These are phyloP conservation scores for Eupristina koningsbergeri DNA, from an alignment of 1,140 invertebrate species.

Conservation along the genomic window DNA sequence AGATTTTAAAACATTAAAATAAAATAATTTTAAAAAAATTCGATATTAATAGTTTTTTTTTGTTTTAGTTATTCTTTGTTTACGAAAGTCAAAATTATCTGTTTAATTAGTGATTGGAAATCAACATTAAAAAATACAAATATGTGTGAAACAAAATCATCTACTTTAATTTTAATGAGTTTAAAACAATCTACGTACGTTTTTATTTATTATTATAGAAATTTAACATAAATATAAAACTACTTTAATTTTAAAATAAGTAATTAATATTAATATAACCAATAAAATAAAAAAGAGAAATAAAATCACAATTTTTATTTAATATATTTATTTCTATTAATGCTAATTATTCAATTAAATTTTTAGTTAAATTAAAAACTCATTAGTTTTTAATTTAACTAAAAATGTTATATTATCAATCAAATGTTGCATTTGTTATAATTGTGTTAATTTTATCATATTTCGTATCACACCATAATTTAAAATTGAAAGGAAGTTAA, in stretches of 20 bases:
- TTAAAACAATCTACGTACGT: conserved; percentile 29
- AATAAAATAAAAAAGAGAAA: background rate
- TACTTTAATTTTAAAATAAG: background rate
- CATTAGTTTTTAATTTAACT: no score
- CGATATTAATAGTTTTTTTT: conserved; percentile 9
- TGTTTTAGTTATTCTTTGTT: background rate
- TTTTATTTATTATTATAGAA: background rate
- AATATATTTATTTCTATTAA: background rate
- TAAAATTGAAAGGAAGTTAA: no score
- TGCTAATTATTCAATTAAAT: no score
- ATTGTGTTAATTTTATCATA: no score
- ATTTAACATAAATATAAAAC: no score
- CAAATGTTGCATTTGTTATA: no score
- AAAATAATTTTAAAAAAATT: no score
- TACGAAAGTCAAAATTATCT: conserved; percentile 26
- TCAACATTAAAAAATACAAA: background rate
- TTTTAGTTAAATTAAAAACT: no score
- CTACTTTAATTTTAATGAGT: background rate
- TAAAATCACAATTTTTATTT: background rate
- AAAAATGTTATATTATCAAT: no score
- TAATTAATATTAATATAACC: background rate
- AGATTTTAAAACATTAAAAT: no score
- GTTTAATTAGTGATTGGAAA: background rate
- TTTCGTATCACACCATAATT: no score
- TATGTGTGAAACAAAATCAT: background rate